These are phyloP conservation scores for Mylabris sibirica DNA, from an alignment of 2,888 invertebrate genomes.

Conservation along the genomic window DNA sequence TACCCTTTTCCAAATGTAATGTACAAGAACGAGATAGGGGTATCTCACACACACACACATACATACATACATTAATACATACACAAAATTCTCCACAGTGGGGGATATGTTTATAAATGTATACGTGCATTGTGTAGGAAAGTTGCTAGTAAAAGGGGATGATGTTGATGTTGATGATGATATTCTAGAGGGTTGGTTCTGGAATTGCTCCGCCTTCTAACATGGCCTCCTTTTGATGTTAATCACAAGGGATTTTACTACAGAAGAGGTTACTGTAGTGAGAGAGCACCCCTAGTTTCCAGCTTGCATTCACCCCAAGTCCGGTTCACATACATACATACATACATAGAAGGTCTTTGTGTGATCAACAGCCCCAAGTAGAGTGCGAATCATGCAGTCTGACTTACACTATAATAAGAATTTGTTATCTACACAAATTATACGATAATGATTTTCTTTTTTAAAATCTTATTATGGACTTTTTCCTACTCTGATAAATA, in stretches of 20 bases:
- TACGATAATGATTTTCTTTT: background rate
- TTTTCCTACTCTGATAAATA: background rate
- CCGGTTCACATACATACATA: conserved; percentile 41
- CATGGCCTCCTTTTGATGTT: conserved; percentile 61
- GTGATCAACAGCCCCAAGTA: conserved; percentile 30
- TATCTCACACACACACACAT: conserved; percentile 22
- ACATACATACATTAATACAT: background rate
- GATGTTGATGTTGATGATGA: conserved; percentile 32
- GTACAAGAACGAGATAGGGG: conserved; percentile 24
- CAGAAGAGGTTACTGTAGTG: conserved; percentile 43
- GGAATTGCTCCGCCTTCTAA: conserved; percentile 58
- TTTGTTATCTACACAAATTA: background rate
- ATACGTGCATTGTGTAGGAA: background rate
- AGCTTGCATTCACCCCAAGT: conserved; percentile 35
- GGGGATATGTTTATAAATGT: background rate
- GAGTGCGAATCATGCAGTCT: conserved; percentile 33
- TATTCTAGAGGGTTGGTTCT: conserved; percentile 46
- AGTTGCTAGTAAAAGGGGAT: conserved; percentile 39
- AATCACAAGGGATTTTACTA: conserved; percentile 57
- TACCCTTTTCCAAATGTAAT: conserved; percentile 9
- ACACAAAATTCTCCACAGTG: background rate
- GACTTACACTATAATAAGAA: conserved; percentile 24
- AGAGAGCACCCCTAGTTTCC: conserved; percentile 35
- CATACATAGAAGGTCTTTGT: conserved; percentile 33
- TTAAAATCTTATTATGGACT: background rate